Evolutionary conservation across 2,888 invertebrate genomes (phyloP), one percentile per base, ranked within the genome.

Genomic region (Scaptomyza reducta): DNA sequence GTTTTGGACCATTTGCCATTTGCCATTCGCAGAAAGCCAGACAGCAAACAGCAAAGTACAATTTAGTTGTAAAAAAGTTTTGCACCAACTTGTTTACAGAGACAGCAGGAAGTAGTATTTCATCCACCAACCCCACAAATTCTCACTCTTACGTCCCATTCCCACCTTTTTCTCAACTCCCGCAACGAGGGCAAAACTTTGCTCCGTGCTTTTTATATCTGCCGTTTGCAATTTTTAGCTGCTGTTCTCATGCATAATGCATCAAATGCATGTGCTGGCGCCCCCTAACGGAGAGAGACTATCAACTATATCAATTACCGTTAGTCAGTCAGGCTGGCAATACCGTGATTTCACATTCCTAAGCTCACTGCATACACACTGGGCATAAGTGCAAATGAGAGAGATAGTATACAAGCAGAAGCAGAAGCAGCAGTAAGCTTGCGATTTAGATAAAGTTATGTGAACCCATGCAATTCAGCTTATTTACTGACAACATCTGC

Each of bases 181-280:
- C 27, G 13, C 16, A 41, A 51, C 33, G 40, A 25, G 1, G 16
- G 38, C 38, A 44, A 14, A 50, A 64, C 47, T 65, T 45, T 41
- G 11, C 35, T 31, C 50, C 50, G 63, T 57, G 66, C 61, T 41
- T 68, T 63, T 41, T 25, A 7, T 38, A 56, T 50, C 63, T 51
- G 74, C 69, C 66, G 61, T 59, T 63, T 50, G 67, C 70, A 62
- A 62, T 75, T 66, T 38, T 40, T 42, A 55, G 55, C 44, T 61
- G 50, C 59, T 53, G 40, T 54, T 56, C 65, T 78, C 83, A 82
- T 86, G 77, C 77, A 88, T 82, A 74, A 84, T 84, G 78, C 85
- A 85, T 59, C 59, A 53, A 72, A 65, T 35, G 35, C 14, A 14
- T 60, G 56, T 47, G 55, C 74, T 62, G 50, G 54, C 50, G 41